Evolutionary conservation across 2,113 vertebrate genomes (phyloP), one percentile per base, ranked within the genome.

Genomic region (Siniperca chuatsi): DNA sequence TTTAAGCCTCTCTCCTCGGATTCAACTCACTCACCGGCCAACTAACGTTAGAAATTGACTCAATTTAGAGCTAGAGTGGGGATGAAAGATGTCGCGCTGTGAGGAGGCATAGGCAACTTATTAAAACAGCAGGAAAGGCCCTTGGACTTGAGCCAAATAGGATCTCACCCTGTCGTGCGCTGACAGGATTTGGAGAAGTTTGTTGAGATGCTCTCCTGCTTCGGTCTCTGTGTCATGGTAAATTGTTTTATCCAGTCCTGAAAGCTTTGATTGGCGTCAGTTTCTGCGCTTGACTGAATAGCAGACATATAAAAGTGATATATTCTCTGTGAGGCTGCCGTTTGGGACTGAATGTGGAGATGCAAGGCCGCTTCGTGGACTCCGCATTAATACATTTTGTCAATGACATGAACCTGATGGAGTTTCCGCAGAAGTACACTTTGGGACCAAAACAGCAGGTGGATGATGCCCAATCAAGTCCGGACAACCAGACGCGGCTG

Each of bases 121-220:
- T 95, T 96, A 95, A 97, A 96, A 92, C 97, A 96, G 96, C 97
- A 97, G 96, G 90, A 95, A 96, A 93, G 85, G 91, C 79, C 75
- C 66, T 89, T 95, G 95, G 95, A 93, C 86, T 78, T 58, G 84
- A 93, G 96, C 96, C 96, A 96, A 97, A 95, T 91, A 98, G 97
- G 97, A 98, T 96, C 96, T 97, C 84, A 92, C 94, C 91, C 87
- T 88, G 94, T 87, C 67, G 93, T 57, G 87, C 90, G 77, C 90
- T 91, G 91, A 95, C 93, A 88, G 94, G 96, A 96, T 95, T 95
- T 93, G 84, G 74, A 79, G 52, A 84, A 84, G 55, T 4, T 81
- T 64, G 85, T 85, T 74, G 78, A 73, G 75, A 84, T 90, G 82
- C 66, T 72, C 23, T 44, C 23, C 42, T 71, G 60, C 60, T 44